phyloP scores from a whole-genome alignment of 1,140 invertebrate species.

The Mycetomoellerius zeteki region DNA sequence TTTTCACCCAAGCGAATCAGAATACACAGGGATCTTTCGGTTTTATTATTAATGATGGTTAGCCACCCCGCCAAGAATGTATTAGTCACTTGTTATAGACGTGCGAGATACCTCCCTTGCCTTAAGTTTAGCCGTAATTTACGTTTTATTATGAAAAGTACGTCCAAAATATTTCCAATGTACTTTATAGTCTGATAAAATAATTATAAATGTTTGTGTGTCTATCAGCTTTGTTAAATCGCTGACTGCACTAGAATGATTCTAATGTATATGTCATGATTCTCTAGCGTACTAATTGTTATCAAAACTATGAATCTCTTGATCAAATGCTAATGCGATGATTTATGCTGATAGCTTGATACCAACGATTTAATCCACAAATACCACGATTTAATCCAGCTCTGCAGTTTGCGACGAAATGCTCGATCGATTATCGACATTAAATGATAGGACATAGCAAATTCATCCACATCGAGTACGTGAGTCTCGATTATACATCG shows the following conservation, averaged over 20 bases:
- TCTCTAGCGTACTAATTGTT: conserved; percentile 60
- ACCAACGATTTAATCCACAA: conserved; percentile 12
- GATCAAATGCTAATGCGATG: conserved; percentile 17
- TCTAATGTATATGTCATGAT: conserved; percentile 52
- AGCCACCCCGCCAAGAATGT: conserved; percentile 60
- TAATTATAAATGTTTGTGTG: conserved; percentile 13
- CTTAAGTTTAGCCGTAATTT: conserved; percentile 64
- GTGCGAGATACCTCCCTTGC: conserved; percentile 58
- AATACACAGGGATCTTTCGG: conserved; percentile 28
- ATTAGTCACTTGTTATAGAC: conserved; percentile 75
- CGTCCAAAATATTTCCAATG: conserved; percentile 7
- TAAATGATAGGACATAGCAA: conserved; percentile 53
- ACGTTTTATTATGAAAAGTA: conserved; percentile 46
- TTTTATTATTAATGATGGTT: conserved; percentile 66
- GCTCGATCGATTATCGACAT: conserved; percentile 47
- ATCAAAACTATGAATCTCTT: conserved; percentile 17
- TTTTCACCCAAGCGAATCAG: conserved; percentile 61
- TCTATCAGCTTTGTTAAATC: conserved; percentile 15
- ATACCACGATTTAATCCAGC: conserved; percentile 14
- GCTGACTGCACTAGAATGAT: conserved; percentile 20
- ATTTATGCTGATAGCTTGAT: conserved; percentile 5
- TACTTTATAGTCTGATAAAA: conserved; percentile 13
- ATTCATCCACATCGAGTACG: conserved; percentile 50
- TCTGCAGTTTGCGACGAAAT: conserved; percentile 45
- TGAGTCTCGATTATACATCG: background rate